Conservation (phyloP, 1,140 invertebrate genomes). For the Lucilia sericata region DNA sequence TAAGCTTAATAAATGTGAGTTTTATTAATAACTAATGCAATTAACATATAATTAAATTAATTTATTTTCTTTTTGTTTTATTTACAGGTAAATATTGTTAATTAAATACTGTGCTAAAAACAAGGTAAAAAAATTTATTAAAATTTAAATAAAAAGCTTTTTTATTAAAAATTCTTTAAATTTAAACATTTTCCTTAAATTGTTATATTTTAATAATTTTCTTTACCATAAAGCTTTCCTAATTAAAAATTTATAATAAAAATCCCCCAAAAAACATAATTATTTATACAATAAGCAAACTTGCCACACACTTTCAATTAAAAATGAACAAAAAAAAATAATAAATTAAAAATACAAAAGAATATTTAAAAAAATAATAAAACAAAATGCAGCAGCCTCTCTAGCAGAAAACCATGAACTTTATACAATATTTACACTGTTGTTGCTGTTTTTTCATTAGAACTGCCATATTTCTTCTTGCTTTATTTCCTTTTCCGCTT, state of each 20-base stretch:
- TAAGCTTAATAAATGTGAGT: too few species aligned
- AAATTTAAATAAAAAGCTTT: too few species aligned
- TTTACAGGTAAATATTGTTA: too few species aligned
- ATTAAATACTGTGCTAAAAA: too few species aligned
- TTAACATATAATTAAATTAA: too few species aligned
- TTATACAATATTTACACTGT: constrained; percentile 1
- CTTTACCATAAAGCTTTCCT: neutral
- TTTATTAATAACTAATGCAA: too few species aligned
- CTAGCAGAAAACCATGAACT: constrained; percentile 19
- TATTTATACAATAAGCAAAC: too few species aligned
- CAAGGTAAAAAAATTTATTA: too few species aligned
- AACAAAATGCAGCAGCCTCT: neutral
- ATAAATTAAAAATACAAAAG: neutral
- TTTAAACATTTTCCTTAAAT: neutral
- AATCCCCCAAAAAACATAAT: too few species aligned
- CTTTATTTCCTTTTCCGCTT: constrained; percentile 33
- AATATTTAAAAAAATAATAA: neutral
- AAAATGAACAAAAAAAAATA: neutral
- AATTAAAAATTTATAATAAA: neutral
- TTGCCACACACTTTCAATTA: neutral
- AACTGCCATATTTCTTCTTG: neutral
- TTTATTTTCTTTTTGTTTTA: too few species aligned
- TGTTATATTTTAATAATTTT: neutral
- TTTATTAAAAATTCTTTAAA: too few species aligned
- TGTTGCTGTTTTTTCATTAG: neutral